Evolutionary conservation across 2,888 invertebrate genomes (phyloP).

Genomic region (Pherbina coryleti): DNA sequence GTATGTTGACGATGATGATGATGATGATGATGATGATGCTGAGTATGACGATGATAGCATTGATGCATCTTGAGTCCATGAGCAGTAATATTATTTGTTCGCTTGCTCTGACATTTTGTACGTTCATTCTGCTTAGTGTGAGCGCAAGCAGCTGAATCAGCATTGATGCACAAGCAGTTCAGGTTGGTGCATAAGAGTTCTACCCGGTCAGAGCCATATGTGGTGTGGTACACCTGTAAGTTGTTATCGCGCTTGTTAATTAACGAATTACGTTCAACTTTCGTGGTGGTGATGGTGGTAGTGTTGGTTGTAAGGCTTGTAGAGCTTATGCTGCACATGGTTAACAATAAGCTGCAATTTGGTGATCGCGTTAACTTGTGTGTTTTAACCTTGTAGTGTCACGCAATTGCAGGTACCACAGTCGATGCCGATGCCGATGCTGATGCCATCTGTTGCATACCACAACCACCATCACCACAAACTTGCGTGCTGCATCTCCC

Average conservation of each 20-base stretch:
- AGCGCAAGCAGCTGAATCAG: neutral
- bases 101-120: neutral
- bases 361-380: constrained; percentile 42
- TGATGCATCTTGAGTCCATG: constrained; percentile 24
- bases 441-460: constrained; percentile 11
- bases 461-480: neutral
- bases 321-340: neutral
- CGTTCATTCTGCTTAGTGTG: neutral
- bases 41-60: constrained; percentile 16
- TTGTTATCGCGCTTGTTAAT: constrained; percentile 56
- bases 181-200: neutral
- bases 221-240: constrained; percentile 32
- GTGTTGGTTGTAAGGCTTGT: neutral
- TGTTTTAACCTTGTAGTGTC: constrained; percentile 48
- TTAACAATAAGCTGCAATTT: constrained; percentile 46
- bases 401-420: constrained; percentile 43
- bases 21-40: constrained; percentile 1
- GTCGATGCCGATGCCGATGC: too few relatives aligned
- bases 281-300: constrained; percentile 8
- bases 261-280: constrained; percentile 51
- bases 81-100: constrained; percentile 18
- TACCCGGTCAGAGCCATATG: neutral
- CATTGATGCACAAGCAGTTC: neutral
- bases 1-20: neutral
- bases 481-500: constrained; percentile 48